Percentiles rank a stretch among this genome's conserved stretches.
Conservation (phyloP, 2,797 vertebrate genomes). For the Heterohyrax brucei region DNA sequence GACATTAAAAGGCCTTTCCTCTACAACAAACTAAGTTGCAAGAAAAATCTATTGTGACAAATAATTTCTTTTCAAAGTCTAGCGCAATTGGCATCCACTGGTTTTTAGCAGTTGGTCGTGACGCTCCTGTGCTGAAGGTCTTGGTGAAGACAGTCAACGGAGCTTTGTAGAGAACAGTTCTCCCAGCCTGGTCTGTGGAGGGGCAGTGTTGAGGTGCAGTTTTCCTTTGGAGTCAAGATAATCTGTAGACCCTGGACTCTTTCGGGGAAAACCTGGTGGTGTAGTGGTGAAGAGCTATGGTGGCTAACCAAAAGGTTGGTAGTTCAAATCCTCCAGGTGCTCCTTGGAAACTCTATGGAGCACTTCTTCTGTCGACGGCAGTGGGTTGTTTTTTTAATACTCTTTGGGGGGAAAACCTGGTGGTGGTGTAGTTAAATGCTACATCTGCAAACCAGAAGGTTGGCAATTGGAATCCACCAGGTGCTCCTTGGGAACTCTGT, state of each 20-base stretch:
- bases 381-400: no score
- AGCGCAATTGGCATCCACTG: conserved; percentile 7
- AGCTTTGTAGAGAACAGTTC: conserved; percentile 11
- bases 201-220: conserved; percentile 4
- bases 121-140: not conserved
- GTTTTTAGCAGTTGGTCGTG: conserved; percentile 64
- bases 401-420: no score
- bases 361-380: no score
- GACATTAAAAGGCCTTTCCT: conserved; percentile 71
- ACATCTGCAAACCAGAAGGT: no score
- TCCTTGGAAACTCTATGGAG: no score
- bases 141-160: not conserved
- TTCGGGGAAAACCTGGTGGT: not conserved
- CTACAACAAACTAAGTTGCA: conserved; percentile 60
- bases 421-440: no score
- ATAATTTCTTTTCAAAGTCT: conserved; percentile 63
- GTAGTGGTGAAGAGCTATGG: no score
- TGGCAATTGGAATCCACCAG: no score
- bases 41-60: conserved; percentile 80
- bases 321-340: no score
- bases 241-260: not conserved
- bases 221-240: conserved; percentile 43
- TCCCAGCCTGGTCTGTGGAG: not conserved
- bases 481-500: no score
- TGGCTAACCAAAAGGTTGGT: no score